Evolutionary conservation across 2,113 vertebrate genomes (phyloP).

Genomic region (Rousettus leschenaultii): DNA sequence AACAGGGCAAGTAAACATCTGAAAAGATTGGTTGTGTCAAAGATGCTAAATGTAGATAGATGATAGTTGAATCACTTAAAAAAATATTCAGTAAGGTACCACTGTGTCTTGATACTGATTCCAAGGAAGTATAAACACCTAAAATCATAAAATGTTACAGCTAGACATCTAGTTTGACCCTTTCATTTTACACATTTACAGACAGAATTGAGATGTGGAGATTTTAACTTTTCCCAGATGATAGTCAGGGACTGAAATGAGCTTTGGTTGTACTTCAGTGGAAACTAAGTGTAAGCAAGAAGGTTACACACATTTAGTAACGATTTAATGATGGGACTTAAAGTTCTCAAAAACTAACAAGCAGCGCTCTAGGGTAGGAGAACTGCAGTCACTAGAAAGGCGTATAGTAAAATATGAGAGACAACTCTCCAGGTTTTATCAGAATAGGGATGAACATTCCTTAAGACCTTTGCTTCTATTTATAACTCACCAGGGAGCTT

Average conservation of each 20-base stretch:
- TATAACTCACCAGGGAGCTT: background rate
- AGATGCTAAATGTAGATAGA: background rate
- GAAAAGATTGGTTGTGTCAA: background rate
- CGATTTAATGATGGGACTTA: background rate
- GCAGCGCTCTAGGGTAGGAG: background rate
- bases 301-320: background rate
- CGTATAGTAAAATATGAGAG: background rate
- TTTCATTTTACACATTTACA: slow-evolving; percentile 26
- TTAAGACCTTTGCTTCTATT: background rate
- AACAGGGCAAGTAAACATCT: background rate
- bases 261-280: background rate
- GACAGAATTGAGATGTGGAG: background rate
- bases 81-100: background rate
- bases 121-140: background rate
- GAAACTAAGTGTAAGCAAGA: background rate
- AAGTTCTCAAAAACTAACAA: background rate
- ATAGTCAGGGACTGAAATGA: background rate
- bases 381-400: background rate
- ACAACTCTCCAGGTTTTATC: background rate
- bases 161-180: background rate
- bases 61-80: background rate
- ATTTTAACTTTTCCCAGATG: background rate
- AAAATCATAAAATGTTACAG: background rate
- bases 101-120: background rate
- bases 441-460: background rate